Percentiles rank a stretch among this genome's conserved stretches.
phyloP scores from a whole-genome alignment of 2,113 vertebrate genomes.

The Asarcornis scutulata region DNA sequence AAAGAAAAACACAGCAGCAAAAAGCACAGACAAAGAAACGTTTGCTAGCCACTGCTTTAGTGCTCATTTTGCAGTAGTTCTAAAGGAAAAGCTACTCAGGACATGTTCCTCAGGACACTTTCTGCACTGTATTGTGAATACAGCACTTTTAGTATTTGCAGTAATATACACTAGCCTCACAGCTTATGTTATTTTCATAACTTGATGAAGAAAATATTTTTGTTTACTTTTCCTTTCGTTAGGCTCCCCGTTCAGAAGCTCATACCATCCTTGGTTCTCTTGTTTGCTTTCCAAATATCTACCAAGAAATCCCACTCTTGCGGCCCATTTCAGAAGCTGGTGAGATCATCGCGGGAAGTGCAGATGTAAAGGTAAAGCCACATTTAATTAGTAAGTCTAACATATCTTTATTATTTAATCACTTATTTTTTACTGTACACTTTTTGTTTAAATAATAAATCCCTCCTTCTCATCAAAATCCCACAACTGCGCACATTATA shows the following conservation, averaged over 20 bases:
- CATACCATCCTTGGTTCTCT: conserved; percentile 94
- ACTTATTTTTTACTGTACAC: not conserved
- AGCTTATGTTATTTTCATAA: not conserved
- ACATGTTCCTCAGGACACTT: not conserved
- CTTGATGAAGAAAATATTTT: not conserved
- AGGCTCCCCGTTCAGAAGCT: conserved; percentile 93
- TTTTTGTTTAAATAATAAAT: not conserved
- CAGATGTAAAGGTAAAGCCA: conserved; percentile 89
- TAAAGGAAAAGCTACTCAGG: not conserved
- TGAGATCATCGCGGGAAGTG: conserved; percentile 73
- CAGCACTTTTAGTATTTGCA: rapidly evolving
- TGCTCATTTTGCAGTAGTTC: not conserved
- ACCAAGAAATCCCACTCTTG: conserved; percentile 84
- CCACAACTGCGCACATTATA: not conserved
- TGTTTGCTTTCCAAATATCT: conserved; percentile 95
- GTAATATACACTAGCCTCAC: rapidly evolving
- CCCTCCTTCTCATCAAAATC: not conserved
- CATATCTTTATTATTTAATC: not conserved
- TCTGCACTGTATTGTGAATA: rapidly evolving
- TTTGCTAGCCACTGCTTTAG: not conserved
- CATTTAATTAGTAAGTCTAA: not conserved
- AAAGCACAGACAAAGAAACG: rapidly evolving
- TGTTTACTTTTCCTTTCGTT: not conserved
- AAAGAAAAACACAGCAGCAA: not conserved
- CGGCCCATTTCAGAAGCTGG: conserved; percentile 75